These are phyloP conservation scores for Phainopepla nitens DNA, from an alignment of 2,113 vertebrate genomes.

Conservation along the genomic window DNA sequence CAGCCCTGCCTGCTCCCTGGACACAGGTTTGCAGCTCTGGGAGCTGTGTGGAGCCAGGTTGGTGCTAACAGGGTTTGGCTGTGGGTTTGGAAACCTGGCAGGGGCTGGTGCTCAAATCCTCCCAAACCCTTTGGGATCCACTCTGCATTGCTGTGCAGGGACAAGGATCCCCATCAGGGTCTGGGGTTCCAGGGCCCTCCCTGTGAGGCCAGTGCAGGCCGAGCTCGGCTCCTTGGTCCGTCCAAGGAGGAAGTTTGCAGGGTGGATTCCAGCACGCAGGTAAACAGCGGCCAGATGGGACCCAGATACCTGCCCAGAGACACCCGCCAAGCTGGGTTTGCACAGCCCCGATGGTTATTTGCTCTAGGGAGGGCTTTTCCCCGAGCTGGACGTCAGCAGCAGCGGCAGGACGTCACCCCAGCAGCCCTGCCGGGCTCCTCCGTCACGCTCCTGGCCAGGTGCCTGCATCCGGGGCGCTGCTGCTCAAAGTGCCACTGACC, in stretches of 20 bases:
- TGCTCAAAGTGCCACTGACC: rapidly evolving
- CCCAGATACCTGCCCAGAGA: conserved; percentile 1
- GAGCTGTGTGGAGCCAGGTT: not conserved
- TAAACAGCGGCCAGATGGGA: conserved; percentile 56
- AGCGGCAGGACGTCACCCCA: not conserved
- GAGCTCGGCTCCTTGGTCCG: rapidly evolving
- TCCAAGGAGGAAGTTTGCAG: conserved; percentile 43
- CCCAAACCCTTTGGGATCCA: not conserved
- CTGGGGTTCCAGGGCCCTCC: not conserved
- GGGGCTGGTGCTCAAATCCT: not conserved
- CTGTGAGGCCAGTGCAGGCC: rapidly evolving
- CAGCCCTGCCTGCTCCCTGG: not conserved
- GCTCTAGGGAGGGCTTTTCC: conserved; percentile 37
- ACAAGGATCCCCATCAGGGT: rapidly evolving
- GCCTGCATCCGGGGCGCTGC: not conserved
- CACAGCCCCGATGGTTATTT: not conserved
- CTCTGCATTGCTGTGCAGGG: not conserved
- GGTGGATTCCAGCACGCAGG: conserved; percentile 32
- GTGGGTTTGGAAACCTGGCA: not conserved
- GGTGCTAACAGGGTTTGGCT: not conserved
- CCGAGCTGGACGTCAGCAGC: not conserved
- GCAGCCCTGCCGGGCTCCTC: not conserved
- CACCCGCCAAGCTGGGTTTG: not conserved
- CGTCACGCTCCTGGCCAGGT: not conserved
- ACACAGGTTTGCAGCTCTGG: not conserved